Conservation (phyloP, 2,113 vertebrate genomes). For the Myanophis thanlyinensis region DNA sequence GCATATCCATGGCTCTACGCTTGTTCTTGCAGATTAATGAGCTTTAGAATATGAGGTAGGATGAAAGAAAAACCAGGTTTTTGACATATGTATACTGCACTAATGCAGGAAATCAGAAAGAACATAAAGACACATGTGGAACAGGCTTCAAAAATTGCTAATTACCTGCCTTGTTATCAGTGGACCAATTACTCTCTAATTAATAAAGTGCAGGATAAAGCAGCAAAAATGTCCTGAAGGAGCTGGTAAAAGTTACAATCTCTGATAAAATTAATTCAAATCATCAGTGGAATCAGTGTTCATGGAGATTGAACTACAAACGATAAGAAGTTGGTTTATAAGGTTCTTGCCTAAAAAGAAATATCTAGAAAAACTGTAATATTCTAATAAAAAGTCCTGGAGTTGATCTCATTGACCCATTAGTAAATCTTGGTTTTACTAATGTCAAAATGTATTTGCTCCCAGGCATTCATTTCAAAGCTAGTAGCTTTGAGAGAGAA, state of each 20-base stretch:
- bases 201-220: background rate
- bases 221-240: background rate
- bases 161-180: background rate
- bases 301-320: background rate
- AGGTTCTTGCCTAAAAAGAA: background rate
- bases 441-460: background rate
- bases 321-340: background rate
- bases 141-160: background rate
- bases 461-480: background rate
- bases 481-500: background rate
- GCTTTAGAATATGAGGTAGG: background rate
- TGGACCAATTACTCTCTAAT: background rate
- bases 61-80: background rate
- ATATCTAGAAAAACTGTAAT: background rate
- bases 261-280: background rate
- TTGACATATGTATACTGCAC: background rate
- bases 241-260: background rate
- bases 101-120: background rate
- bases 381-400: background rate
- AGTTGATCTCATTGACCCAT: background rate
- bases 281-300: background rate
- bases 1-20: background rate
- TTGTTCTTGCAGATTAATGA: background rate
- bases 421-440: background rate
- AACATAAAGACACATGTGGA: background rate